Percentiles rank a stretch among this genome's conserved stretches.
These are phyloP conservation scores for Diarsia mendica DNA, from an alignment of 2,888 invertebrate genomes.

Conservation along the genomic window DNA sequence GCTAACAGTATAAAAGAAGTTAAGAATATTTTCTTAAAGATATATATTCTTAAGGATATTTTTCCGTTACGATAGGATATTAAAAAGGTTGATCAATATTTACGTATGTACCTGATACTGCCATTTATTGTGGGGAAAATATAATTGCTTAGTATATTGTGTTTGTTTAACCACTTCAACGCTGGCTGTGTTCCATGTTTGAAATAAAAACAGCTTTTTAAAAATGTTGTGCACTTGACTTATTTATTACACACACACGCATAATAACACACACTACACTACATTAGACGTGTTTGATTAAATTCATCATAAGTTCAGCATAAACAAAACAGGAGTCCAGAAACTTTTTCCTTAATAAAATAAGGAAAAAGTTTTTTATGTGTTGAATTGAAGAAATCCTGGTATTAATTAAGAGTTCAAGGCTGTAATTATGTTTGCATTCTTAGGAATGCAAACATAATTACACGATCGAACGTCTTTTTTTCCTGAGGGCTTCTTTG, in stretches of 20 bases:
- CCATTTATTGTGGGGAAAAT: not conserved
- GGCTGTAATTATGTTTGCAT: not conserved
- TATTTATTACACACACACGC: no score
- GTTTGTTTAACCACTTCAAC: conserved; percentile 3
- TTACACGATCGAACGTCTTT: no score
- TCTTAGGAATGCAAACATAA: no score
- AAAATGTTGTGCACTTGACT: not conserved
- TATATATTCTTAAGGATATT: conserved; percentile 50
- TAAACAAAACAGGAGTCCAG: not conserved
- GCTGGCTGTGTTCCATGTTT: not conserved
- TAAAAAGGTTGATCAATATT: conserved; percentile 49
- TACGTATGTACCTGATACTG: conserved; percentile 9
- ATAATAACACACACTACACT: no score
- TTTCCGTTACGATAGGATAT: conserved; percentile 36
- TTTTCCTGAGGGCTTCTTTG: no score
- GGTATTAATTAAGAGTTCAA: conserved; percentile 4
- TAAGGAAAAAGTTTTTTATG: not conserved
- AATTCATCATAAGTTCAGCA: not conserved
- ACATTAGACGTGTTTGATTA: not conserved
- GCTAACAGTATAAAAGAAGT: conserved; percentile 42
- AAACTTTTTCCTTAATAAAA: not conserved
- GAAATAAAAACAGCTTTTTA: not conserved
- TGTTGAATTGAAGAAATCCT: not conserved
- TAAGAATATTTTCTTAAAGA: conserved; percentile 44
- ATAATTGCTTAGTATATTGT: not conserved